A percentile compares a stretch with the other conserved stretches of the same genome.
Conservation (phyloP, 1,140 invertebrate genomes). For the Drosophila mojavensis region DNA sequence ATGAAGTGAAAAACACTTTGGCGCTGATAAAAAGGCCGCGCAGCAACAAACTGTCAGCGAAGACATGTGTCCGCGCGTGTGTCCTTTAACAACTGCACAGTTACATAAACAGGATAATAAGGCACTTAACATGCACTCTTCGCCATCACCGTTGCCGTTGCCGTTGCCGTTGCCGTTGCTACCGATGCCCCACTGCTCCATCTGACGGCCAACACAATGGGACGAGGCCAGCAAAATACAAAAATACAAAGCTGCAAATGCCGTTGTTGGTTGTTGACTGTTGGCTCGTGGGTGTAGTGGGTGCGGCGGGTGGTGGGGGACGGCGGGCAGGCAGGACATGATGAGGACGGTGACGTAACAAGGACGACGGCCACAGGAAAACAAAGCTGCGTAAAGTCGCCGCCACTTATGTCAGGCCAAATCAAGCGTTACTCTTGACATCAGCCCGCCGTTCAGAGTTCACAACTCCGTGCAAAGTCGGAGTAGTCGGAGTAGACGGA, state of each 20-base stretch:
- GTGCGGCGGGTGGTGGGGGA: too few species aligned
- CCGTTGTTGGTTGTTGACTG: constrained; percentile 33
- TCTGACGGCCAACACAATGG: constrained; percentile 43
- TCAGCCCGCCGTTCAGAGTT: background rate
- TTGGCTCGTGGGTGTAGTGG: background rate
- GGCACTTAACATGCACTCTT: constrained; percentile 79
- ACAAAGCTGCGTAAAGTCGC: constrained; percentile 54
- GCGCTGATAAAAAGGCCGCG: constrained; percentile 34
- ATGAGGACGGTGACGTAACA: constrained; percentile 24
- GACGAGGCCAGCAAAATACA: constrained; percentile 41
- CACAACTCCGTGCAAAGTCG: background rate
- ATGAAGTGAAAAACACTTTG: constrained; percentile 58
- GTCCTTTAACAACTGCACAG: constrained; percentile 69
- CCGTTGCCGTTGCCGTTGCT: constrained; percentile 5
- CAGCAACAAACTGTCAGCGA: constrained; percentile 26
- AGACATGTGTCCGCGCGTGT: constrained; percentile 32
- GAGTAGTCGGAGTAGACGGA: too few species aligned
- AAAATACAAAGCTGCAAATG: constrained; percentile 61
- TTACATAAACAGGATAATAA: constrained; percentile 81
- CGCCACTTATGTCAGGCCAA: constrained; percentile 75
- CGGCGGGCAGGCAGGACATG: background rate
- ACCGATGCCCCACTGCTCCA: background rate
- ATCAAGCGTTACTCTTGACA: constrained; percentile 68
- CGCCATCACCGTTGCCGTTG: constrained; percentile 39
- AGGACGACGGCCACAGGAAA: constrained; percentile 40